Base-by-base conservation (phyloP, 1,140 invertebrate species). In the Saccostrea echinata region DNA sequence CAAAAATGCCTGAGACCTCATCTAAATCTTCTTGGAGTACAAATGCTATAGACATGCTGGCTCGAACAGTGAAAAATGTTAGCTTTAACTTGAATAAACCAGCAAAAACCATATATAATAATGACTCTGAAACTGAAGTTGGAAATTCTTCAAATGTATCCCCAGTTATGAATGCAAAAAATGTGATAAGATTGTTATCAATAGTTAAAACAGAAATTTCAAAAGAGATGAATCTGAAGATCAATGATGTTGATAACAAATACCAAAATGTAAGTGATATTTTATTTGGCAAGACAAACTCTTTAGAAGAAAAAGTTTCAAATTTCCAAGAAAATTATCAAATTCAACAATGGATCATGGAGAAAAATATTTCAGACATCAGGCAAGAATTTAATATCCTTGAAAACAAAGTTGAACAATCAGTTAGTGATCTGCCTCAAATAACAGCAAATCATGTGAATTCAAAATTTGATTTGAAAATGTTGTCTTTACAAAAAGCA, bases 341-440 rank as follows among this genome's bases (percentile, higher is more conserved):
- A 30, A 33, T 33, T 16, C 55, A 57, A 27, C 27, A n/a, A 35
- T 16, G 30, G 4, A 64, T n/a, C 33, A 35, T 57, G 27, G 18
- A 57, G 35, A 35, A 57, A 21, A 57, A 43, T 61, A 61, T 84
- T 13, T 35, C 84, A 61, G 33, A 64, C 8, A n/a, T 84, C 53
- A 76, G 52, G 9, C n/a, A 76, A 71, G n/a, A 71, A 8, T 35
- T 64, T 8, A 57, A 13, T 64, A 6, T 21, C 4, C 24, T 84
- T 0, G 53, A 84, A 43, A 76, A 16, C 3, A 76, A 86, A 18
- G 35, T 88, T 3, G 61, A 88, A 18, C 55, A 43, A 53, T 51
- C 86, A 68, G 57, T 84, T 64, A 71, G 76, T 35, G 83, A 84
- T 33, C 21, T 88, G 33, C 24, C 55, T 33, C 24, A 76, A 27